Evolutionary conservation across 1,140 invertebrate species (phyloP), one percentile per base, ranked within the genome.

Genomic region (Cardiocondyla obscurior): DNA sequence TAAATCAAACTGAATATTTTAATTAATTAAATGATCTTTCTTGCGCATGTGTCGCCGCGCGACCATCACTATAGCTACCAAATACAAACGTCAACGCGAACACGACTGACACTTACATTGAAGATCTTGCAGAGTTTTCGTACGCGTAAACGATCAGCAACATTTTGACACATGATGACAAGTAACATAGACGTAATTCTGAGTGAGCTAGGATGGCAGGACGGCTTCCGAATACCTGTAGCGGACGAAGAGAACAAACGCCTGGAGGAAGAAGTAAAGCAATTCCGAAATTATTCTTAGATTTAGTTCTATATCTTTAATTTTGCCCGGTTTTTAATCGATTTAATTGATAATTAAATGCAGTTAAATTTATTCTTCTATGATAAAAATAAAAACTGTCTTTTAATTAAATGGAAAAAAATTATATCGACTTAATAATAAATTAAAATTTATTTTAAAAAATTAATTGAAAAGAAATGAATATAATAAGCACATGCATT

Each of bases 171-270:
- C 8, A 88, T 88, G 81, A 33, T 69, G 46, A 53, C 33, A 1
- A 58, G 36, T 25, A 62, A 83, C 65, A 95, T 96, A 81, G 94
- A 94, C n/a, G 94, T 96, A 84, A 92, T 97, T 83, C 92, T 97
- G 36, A 95, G 95, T 89, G 94, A 96, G 87, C 91, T 97, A n/a
- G 96, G 96, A 12, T 97, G 96, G 96, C 94, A 94, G 69, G 95
- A 96, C 87, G 96, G 96, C 14, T 96, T 96, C 79, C 95, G 95
- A 86, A 95, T 97, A 86, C 97, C 97, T 4, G 94, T 97, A 19
- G 96, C 96, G 4, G 96, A 97, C 93, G 94, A 95, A 67, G 95
- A 96, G 90, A 97, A 97, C 86, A 95, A 95, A 92, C 90, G 86
- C 85, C 92, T 97, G 14, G 96, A 97, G 92, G 93, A 91, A 90